Conservation (phyloP, 1,140 invertebrate species). For the Anoplolepis gracilipes region DNA sequence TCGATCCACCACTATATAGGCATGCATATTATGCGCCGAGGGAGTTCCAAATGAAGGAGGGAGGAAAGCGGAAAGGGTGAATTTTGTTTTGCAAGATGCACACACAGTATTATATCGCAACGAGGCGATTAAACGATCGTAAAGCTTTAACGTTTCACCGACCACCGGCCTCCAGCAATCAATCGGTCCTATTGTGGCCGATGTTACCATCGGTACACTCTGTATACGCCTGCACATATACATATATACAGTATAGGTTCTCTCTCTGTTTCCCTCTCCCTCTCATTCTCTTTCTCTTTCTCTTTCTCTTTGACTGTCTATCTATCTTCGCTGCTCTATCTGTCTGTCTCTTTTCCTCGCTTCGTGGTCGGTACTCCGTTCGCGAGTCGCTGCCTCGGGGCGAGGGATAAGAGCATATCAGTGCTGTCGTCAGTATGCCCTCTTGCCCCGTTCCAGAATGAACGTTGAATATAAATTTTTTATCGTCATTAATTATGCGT, state of each 20-base stretch:
- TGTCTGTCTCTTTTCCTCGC: constrained; percentile 57
- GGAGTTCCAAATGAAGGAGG: background rate
- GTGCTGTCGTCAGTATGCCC: background rate
- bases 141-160: constrained; percentile 29
- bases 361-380: constrained; percentile 77
- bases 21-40: background rate
- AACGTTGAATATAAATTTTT: background rate
- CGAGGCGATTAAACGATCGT: constrained; percentile 29
- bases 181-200: constrained; percentile 59
- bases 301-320: background rate
- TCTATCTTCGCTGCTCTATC: constrained; percentile 47
- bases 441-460: constrained; percentile 16
- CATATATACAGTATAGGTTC: constrained; percentile 54
- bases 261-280: constrained; percentile 59
- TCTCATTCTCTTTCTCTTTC: constrained; percentile 10
- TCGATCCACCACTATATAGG: constrained; percentile 38
- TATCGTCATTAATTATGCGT: background rate
- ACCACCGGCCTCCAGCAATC: constrained; percentile 45
- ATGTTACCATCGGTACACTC: constrained; percentile 73
- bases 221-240: constrained; percentile 62
- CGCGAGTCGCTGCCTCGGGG: constrained; percentile 72
- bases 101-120: constrained; percentile 10
- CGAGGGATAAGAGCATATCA: constrained; percentile 66
- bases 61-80: background rate
- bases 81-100: constrained; percentile 30